Percentiles rank a stretch among this genome's conserved stretches.
phyloP scores from a whole-genome alignment of 2,888 invertebrate genomes.

The Limnephilus lunatus region DNA sequence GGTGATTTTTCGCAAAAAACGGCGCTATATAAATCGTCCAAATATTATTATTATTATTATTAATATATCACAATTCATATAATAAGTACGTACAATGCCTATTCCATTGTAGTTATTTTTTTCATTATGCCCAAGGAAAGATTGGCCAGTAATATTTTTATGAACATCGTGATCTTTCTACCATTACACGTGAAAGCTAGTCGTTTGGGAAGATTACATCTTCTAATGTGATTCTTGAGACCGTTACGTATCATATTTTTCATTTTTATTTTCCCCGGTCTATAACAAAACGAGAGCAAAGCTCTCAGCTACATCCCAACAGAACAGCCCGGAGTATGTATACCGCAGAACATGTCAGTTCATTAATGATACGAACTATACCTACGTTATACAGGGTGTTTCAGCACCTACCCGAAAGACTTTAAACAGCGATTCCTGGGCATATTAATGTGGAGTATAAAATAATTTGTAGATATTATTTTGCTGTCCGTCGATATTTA shows the following conservation, averaged over 20 bases:
- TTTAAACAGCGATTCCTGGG: too few species aligned
- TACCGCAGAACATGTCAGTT: background rate
- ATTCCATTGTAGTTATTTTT: background rate
- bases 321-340: background rate
- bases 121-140: conserved; percentile 10
- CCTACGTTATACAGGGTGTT: background rate
- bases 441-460: too few species aligned
- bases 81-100: background rate
- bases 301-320: background rate
- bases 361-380: background rate
- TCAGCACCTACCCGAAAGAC: too few species aligned
- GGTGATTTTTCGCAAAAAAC: too few species aligned
- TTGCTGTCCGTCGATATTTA: too few species aligned
- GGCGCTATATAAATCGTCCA: too few species aligned
- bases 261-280: conserved; percentile 28
- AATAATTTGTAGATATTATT: too few species aligned
- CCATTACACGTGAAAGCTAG: conserved; percentile 33
- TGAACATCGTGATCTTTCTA: conserved; percentile 32
- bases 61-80: background rate
- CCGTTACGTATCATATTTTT: conserved; percentile 43
- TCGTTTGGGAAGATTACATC: conserved; percentile 42
- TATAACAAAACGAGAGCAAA: conserved; percentile 7
- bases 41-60: background rate
- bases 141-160: conserved; percentile 28
- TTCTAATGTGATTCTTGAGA: conserved; percentile 36